These are phyloP conservation scores for Pangasius sanitwongsei DNA, from an alignment of 2,797 vertebrate genomes.

Conservation along the genomic window DNA sequence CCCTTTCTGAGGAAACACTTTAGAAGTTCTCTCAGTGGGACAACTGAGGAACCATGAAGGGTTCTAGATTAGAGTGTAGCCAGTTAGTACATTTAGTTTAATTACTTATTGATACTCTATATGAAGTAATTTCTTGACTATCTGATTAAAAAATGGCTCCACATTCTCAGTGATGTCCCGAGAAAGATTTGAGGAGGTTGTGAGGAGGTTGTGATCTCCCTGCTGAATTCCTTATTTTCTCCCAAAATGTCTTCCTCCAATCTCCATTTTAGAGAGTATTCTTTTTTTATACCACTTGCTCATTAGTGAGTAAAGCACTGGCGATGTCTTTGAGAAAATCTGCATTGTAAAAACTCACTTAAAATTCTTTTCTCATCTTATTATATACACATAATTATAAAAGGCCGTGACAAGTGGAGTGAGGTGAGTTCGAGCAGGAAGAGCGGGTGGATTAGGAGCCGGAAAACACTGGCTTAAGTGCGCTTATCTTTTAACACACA, in stretches of 20 bases:
- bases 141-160: background rate
- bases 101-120: background rate
- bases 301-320: background rate
- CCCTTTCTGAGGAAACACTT: background rate
- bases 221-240: background rate
- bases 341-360: background rate
- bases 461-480: conserved; percentile 15
- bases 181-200: background rate
- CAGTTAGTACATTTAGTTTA: background rate
- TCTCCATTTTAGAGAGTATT: background rate
- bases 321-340: background rate
- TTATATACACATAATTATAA: background rate
- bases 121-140: background rate
- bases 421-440: background rate
- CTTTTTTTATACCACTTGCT: background rate
- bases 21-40: background rate
- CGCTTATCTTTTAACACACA: conserved; percentile 11
- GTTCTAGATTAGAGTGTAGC: background rate
- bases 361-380: background rate
- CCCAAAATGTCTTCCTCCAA: background rate
- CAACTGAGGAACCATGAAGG: background rate
- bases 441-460: background rate
- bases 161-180: background rate
- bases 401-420: background rate
- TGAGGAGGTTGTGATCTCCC: background rate